phyloP scores from a whole-genome alignment of 1,140 invertebrate genomes.

The Chrysopa pallens region DNA sequence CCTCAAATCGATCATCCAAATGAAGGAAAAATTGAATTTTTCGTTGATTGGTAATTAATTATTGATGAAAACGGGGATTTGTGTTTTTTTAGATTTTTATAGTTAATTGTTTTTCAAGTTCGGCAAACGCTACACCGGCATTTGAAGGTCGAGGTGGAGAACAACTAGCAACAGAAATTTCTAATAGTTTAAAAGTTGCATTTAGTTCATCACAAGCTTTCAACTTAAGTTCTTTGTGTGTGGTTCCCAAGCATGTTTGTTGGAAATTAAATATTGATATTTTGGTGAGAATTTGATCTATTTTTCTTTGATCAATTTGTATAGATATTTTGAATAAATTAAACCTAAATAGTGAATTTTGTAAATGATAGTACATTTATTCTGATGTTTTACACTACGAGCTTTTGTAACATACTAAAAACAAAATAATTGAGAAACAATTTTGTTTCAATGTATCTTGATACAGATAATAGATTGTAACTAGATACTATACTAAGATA shows the following conservation, averaged over 20 bases:
- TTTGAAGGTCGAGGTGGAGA: slow-evolving; percentile 92
- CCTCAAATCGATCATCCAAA: slow-evolving; percentile 55
- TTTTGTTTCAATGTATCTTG: no score
- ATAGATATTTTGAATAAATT: background rate
- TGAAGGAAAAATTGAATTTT: slow-evolving; percentile 82
- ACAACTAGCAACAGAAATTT: slow-evolving; percentile 67
- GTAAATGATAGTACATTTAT: no score
- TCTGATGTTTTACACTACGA: no score
- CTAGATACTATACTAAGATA: no score
- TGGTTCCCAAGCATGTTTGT: slow-evolving; percentile 70
- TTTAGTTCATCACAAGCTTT: slow-evolving; percentile 61
- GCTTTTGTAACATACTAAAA: no score
- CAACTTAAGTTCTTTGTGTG: slow-evolving; percentile 61
- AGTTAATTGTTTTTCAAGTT: slow-evolving; percentile 39
- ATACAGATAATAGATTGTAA: no score
- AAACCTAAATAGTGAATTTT: no score
- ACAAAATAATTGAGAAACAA: no score
- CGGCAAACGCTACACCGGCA: slow-evolving; percentile 85
- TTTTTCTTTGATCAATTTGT: slow-evolving; percentile 1
- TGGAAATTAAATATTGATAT: slow-evolving; percentile 91
- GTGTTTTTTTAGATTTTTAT: no score
- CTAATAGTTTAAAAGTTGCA: slow-evolving; percentile 53
- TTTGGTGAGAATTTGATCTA: slow-evolving; percentile 59
- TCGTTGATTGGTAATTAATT: slow-evolving; percentile 71
- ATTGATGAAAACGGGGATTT: no score